These are phyloP conservation scores for Cygnus atratus DNA, from an alignment of 2,113 vertebrate genomes.

Conservation along the genomic window DNA sequence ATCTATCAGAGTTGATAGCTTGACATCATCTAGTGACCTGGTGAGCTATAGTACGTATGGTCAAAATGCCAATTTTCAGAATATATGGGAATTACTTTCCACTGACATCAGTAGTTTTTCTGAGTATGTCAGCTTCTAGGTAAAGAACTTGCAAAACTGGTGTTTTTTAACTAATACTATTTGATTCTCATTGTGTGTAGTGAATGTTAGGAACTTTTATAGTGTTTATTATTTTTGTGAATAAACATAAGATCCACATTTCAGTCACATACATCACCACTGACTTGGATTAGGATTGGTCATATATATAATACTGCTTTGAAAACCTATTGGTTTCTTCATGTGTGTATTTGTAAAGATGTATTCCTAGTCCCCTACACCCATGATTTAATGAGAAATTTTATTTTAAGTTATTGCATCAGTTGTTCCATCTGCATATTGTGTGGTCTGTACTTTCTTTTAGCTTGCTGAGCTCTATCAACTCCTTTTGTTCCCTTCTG, in stretches of 20 bases:
- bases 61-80: neutral
- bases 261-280: neutral
- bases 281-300: neutral
- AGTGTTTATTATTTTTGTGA: neutral
- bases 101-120: neutral
- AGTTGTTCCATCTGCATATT: neutral
- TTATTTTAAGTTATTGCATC: neutral
- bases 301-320: neutral
- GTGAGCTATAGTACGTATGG: neutral
- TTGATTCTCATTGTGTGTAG: neutral
- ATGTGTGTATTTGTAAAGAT: neutral
- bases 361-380: neutral
- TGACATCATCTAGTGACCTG: neutral
- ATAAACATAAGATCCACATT: neutral
- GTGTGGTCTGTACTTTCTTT: neutral
- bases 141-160: neutral
- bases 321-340: neutral
- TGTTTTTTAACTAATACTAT: neutral
- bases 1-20: neutral
- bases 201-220: neutral
- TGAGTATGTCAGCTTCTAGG: neutral
- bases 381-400: neutral
- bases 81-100: neutral
- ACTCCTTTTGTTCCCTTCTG: neutral
- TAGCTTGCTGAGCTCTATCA: neutral